A percentile compares a stretch with the other conserved stretches of the same genome.
Evolutionary conservation across 1,140 invertebrate genomes (phyloP).

Genomic region (Aradophagus sp.): DNA sequence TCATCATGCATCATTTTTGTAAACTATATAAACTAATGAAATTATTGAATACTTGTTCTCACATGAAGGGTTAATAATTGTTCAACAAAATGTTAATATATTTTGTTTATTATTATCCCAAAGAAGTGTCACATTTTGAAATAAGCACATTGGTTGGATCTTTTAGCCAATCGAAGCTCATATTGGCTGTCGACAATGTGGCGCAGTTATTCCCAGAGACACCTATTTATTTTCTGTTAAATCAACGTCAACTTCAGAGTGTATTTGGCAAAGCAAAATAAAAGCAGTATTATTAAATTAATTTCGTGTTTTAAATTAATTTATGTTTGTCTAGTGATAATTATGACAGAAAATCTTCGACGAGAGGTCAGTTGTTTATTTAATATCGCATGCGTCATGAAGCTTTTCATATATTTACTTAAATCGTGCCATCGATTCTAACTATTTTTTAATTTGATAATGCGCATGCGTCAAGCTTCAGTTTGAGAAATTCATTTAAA

Average conservation of each 20-base stretch:
- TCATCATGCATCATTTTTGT: conserved; percentile 7
- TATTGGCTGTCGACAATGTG: too few species aligned
- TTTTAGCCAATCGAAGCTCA: too few species aligned
- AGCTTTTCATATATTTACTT: not conserved
- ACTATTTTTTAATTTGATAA: not conserved
- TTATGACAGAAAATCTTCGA: conserved; percentile 62
- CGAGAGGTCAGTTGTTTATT: conserved; percentile 64
- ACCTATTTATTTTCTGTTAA: too few species aligned
- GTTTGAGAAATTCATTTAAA: not conserved
- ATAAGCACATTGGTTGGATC: not conserved
- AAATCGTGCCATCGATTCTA: not conserved
- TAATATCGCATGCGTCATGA: not conserved
- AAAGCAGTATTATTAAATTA: not conserved
- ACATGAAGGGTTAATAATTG: too few species aligned
- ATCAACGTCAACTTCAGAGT: not conserved
- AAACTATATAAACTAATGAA: too few species aligned
- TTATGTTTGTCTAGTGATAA: conserved; percentile 1
- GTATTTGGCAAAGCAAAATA: too few species aligned
- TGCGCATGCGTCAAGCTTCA: conserved; percentile 22
- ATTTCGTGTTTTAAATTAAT: conserved; percentile 1
- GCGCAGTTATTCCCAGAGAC: too few species aligned
- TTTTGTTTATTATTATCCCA: too few species aligned
- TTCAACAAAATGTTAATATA: too few species aligned
- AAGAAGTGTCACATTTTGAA: conserved; percentile 8
- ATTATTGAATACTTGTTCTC: too few species aligned